phyloP scores from a whole-genome alignment of 2,113 vertebrate species.

The Podocnemis expansa region DNA sequence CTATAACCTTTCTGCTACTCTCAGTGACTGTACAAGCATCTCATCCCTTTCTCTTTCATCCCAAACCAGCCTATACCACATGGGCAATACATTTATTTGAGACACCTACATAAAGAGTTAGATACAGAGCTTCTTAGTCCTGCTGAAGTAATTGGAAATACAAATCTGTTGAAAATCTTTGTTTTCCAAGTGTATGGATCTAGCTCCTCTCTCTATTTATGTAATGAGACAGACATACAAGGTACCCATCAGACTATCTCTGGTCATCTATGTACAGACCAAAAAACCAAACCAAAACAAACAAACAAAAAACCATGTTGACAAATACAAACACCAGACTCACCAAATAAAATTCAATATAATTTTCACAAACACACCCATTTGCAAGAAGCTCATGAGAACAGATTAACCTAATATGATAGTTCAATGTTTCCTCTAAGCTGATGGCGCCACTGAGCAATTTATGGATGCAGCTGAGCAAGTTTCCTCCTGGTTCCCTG shows the following conservation, averaged over 20 bases:
- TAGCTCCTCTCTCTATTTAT: neutral
- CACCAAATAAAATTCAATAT: neutral
- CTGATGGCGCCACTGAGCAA: too few relatives aligned
- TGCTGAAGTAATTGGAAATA: neutral
- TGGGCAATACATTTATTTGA: neutral
- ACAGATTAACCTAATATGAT: neutral
- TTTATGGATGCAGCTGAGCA: too few relatives aligned
- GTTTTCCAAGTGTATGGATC: neutral
- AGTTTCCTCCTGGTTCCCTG: too few relatives aligned
- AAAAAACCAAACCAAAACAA: too few relatives aligned
- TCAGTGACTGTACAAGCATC: too few relatives aligned
- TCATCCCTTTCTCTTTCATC: neutral
- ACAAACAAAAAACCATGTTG: too few relatives aligned
- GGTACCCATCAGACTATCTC: neutral
- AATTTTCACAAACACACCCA: neutral
- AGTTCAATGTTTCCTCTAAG: too few relatives aligned
- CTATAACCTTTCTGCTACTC: too few relatives aligned
- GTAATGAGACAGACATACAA: neutral
- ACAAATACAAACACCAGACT: neutral
- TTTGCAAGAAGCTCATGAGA: neutral
- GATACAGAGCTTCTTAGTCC: neutral
- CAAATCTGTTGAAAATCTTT: neutral
- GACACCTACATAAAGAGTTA: slow-evolving; percentile 1
- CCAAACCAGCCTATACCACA: neutral
- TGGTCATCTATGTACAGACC: accelerated